Evolutionary conservation across 2,113 vertebrate species (phyloP), one percentile per base, ranked within the genome.

Genomic region (Ophiodon elongatus): DNA sequence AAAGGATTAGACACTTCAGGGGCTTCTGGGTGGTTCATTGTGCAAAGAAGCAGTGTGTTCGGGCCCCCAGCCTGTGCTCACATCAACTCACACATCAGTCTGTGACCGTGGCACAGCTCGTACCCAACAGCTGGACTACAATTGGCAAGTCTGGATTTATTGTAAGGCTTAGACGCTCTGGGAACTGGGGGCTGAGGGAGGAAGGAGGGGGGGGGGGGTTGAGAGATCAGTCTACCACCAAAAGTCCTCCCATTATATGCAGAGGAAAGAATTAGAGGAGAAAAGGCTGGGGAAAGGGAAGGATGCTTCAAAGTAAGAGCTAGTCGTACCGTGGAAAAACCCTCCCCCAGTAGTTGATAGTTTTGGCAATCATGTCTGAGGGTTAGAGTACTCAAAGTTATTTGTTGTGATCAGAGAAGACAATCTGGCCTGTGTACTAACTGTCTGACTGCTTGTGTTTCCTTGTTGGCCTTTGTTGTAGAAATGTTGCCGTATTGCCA

Each of bases 81-180:
- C 75, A 82, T 93, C 86, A 93, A 59, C 76, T 76, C 79, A 85
- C 79, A 82, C 82, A 77, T 89, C 88, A 90, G 76, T 88, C 72
- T 80, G 56, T 76, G 82, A 74, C 63, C 76, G 62, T 50, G 62
- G 76, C 60, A 33, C 65, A 76, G 66, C 76, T 73, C 17, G 25
- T 52, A 86, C 1, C 37, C 66, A 88, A 79, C 76, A 80, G 73
- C 83, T 86, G 83, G 81, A 66, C 60, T 35, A 65, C 73, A 75
- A 86, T 45, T 76, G 75, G 56, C 17, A 10, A 79, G 73, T 68
- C 47, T 73, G 37, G 76, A 75, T 85, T 82, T 83, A 85, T 84
- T 79, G 47, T 80, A 27, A 73, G 78, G 77, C 75, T 79, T 81
- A 79, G 73, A 15, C 65, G 33, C 57, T 67, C 60, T 65, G 76